Conservation (phyloP, 2,797 vertebrate species). For the Sebastes vulpes region DNA sequence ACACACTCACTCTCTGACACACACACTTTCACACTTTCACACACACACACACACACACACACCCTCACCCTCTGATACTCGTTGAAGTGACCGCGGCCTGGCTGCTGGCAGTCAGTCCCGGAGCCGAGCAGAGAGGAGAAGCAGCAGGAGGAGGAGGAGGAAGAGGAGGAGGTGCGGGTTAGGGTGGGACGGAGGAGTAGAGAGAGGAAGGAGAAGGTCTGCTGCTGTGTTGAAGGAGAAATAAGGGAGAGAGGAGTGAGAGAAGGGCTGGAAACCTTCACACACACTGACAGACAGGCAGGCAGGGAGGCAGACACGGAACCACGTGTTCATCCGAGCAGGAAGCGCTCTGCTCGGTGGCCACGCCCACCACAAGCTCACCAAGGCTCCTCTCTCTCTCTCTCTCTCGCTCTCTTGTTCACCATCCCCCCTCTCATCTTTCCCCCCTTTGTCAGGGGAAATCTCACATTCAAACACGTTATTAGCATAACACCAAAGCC, state of each 20-base stretch:
- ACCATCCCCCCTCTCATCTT: conserved; percentile 52
- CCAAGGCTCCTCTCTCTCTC: not conserved
- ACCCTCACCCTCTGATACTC: conserved; percentile 22
- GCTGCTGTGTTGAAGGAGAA: conserved; percentile 29
- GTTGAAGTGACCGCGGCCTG: conserved; percentile 66
- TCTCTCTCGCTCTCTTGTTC: not conserved
- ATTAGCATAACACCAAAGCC: conserved; percentile 77
- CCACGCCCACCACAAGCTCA: conserved; percentile 77
- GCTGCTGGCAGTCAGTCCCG: conserved; percentile 47
- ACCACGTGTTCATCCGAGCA: conserved; percentile 85
- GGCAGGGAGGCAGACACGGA: conserved; percentile 75
- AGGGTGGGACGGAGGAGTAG: conserved; percentile 13
- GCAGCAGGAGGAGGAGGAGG: not conserved
- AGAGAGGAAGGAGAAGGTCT: conserved; percentile 12
- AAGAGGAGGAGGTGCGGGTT: not conserved
- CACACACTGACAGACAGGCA: conserved; percentile 67
- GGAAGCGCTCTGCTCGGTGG: conserved; percentile 70
- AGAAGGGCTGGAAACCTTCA: conserved; percentile 55
- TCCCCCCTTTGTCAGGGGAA: conserved; percentile 66
- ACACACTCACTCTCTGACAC: not conserved
- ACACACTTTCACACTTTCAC: not conserved
- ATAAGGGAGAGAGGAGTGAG: conserved; percentile 26
- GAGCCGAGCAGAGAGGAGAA: conserved; percentile 11
- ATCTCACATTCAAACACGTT: conserved; percentile 66
- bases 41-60: not conserved